Conservation (phyloP, 2,797 vertebrate genomes). For the Sebastes ruberrimus region DNA sequence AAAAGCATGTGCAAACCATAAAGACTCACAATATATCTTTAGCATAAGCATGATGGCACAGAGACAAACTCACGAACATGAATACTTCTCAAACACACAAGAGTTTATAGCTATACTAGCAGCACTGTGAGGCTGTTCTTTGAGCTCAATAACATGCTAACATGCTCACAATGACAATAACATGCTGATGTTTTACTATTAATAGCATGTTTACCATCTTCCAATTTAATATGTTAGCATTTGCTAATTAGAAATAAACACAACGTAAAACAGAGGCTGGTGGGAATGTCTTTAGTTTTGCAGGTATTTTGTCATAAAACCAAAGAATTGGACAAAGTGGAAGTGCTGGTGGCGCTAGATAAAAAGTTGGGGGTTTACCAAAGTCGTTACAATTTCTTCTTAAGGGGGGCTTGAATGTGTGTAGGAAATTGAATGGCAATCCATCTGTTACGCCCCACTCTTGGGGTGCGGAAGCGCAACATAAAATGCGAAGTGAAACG, state of each 20-base stretch:
- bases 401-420: neutral
- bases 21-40: neutral
- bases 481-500: too few relatives aligned
- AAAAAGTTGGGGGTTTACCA: neutral
- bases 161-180: neutral
- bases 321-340: neutral
- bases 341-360: neutral
- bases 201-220: neutral
- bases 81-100: neutral
- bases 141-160: neutral
- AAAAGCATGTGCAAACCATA: neutral
- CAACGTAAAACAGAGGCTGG: neutral
- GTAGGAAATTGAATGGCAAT: neutral
- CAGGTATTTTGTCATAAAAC: neutral
- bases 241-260: neutral
- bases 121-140: neutral
- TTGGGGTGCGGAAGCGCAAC: too few relatives aligned
- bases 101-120: neutral
- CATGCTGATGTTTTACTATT: neutral
- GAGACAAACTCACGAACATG: neutral
- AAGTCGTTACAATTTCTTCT: rapidly evolving
- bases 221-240: neutral
- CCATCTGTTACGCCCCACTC: neutral
- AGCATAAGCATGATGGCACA: neutral
- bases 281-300: neutral